A percentile compares a stretch with the other conserved stretches of the same genome.
phyloP scores from a whole-genome alignment of 1,140 invertebrate genomes.

The Megathymus violae region DNA sequence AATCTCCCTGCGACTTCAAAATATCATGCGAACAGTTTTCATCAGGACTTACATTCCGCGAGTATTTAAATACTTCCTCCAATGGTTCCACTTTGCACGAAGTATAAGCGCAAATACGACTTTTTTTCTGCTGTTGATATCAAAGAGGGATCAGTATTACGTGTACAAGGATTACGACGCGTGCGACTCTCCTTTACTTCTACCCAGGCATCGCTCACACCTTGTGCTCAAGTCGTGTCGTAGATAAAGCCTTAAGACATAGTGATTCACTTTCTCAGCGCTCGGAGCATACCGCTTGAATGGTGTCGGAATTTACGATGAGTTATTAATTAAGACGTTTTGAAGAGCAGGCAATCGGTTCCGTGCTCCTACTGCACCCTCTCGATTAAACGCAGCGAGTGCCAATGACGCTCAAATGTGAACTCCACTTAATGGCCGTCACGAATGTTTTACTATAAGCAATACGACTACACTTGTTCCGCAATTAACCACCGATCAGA shows the following conservation, averaged over 20 bases:
- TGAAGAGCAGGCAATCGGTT: not conserved
- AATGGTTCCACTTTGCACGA: conserved; percentile 24
- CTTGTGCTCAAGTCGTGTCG: not conserved
- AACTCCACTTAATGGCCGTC: not conserved
- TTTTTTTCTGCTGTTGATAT: conserved; percentile 16
- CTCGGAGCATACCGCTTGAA: not conserved
- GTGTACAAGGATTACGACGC: not conserved
- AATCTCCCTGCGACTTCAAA: conserved; percentile 25
- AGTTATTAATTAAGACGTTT: too few species aligned
- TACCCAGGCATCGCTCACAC: not conserved
- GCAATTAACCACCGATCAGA: too few species aligned
- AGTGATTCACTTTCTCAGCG: not conserved
- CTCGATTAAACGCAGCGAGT: not conserved
- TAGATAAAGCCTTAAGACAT: not conserved
- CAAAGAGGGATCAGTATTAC: not conserved
- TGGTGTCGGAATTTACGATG: too few species aligned
- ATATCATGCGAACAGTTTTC: conserved; percentile 22
- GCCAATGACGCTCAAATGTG: not conserved
- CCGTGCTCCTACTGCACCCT: not conserved
- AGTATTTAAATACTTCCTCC: conserved; percentile 14
- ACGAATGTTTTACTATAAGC: too few species aligned
- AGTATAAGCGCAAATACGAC: conserved; percentile 25
- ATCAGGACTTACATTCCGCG: conserved; percentile 15
- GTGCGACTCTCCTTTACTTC: not conserved
- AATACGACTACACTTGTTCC: too few species aligned